Evolutionary conservation across 2,888 invertebrate genomes (phyloP), one percentile per base, ranked within the genome.

Genomic region (Thecocarcelia acutangulata): DNA sequence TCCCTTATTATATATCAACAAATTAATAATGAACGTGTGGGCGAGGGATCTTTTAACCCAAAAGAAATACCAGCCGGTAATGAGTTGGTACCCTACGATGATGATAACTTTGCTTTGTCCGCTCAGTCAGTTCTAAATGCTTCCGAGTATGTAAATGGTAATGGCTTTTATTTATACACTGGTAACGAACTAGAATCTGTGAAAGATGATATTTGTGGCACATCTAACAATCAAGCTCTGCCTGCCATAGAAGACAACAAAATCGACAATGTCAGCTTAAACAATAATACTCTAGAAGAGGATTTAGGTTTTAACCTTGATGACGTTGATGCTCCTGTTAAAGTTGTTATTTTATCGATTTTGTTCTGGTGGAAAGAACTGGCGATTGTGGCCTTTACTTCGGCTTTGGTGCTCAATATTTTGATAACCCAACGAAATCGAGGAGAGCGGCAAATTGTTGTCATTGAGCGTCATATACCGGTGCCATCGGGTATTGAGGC

Each of bases 341-440:
- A 94, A 88, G 93, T 95, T 2, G 94, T 95, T 82, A 94, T 95
- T 50, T 93, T 93, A 12, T 95, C 95, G 0, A 90, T 96, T 0
- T 96, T 95, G 94, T 94, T 94, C 89, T 96, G 95, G 94, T 96
- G 94, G 95, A 96, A 94, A 90, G 96, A 97, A 90, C 94, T 97
- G 6, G 88, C 95, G 2, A 92, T 95, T 2, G 95, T 97, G 61
- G 95, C 95, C 3, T 89, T 96, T 44, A 93, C 95, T 6, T 94
- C 94, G 0, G 95, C 96, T 0, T 87, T 96, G 46, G 85, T 95
- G 11, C 91, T 95, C 83, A 95, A 96, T 86, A 90, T 95, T 28
- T 92, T 95, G 87, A 91, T 94, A 48, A 93, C 93, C 85, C 94
- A 89, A 63, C 88, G 89, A 17, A 87, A 87, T 68, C 88, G 88